A percentile compares a stretch with the other conserved stretches of the same genome.
Evolutionary conservation across 2,888 invertebrate species (phyloP).

Genomic region (Nomada flava): DNA sequence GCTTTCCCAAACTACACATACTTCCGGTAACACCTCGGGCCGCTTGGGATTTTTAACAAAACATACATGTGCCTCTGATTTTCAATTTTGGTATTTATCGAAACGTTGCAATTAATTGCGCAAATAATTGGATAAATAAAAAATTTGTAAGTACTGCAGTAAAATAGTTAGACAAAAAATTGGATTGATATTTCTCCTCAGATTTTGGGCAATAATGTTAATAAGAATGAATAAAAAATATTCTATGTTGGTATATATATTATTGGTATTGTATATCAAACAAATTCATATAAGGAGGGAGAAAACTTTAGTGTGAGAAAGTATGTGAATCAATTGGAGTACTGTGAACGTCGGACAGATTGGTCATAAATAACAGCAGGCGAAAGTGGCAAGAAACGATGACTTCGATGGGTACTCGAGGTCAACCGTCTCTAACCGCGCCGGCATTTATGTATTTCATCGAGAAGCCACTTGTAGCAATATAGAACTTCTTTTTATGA

Average conservation of each 20-base stretch:
- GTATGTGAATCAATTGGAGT: background rate
- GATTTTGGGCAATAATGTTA: too few species aligned
- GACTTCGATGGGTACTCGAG: slow-evolving; percentile 6
- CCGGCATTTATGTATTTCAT: slow-evolving; percentile 9
- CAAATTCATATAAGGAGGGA: background rate
- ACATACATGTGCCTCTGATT: too few species aligned
- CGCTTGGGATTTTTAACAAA: slow-evolving; percentile 17
- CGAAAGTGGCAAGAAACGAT: slow-evolving; percentile 4
- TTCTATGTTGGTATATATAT: too few species aligned
- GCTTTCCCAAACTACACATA: background rate
- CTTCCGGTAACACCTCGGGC: slow-evolving; percentile 19
- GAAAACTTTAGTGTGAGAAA: background rate
- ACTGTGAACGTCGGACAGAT: background rate
- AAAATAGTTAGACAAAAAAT: too few species aligned
- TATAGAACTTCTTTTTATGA: background rate
- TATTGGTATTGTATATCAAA: too few species aligned
- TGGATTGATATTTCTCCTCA: too few species aligned
- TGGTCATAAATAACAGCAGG: slow-evolving; percentile 11
- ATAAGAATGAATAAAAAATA: too few species aligned
- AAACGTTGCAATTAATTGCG: too few species aligned
- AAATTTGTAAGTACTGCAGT: too few species aligned
- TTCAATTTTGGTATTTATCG: too few species aligned
- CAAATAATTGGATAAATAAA: too few species aligned
- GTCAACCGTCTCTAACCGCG: background rate
- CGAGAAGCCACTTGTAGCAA: background rate